Evolutionary conservation across 2,113 vertebrate genomes (phyloP).

Genomic region (Symphodus melops): DNA sequence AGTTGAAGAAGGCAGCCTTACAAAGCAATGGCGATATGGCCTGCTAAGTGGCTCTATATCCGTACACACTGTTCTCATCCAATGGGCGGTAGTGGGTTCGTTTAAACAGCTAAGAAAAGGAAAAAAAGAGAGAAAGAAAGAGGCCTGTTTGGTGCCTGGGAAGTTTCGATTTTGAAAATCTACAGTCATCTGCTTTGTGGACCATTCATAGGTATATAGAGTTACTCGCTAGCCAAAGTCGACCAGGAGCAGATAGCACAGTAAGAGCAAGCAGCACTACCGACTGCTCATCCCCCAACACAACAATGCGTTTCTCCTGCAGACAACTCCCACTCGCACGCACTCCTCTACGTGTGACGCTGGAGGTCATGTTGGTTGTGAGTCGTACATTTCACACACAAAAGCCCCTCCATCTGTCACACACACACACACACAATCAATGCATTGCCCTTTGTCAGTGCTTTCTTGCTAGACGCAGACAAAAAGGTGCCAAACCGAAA

Average conservation of each 20-base stretch:
- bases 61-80: constrained; percentile 82
- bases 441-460: constrained; percentile 38
- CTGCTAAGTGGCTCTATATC: constrained; percentile 77
- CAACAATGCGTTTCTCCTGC: constrained; percentile 83
- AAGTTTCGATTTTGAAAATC: constrained; percentile 11
- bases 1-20: constrained; percentile 63
- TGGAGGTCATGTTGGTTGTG: constrained; percentile 72
- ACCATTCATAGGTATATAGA: constrained; percentile 51
- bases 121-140: not conserved
- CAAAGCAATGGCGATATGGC: constrained; percentile 79
- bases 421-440: too few species aligned
- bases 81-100: constrained; percentile 57
- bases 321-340: constrained; percentile 83
- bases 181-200: constrained; percentile 40
- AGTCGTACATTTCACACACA: constrained; percentile 69
- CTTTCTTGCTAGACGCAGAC: constrained; percentile 9
- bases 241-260: constrained; percentile 46
- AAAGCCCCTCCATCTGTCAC: constrained; percentile 79
- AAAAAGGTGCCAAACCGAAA: constrained; percentile 44
- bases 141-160: constrained; percentile 24
- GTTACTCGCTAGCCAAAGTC: constrained; percentile 54
- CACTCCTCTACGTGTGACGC: constrained; percentile 73
- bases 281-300: constrained; percentile 81
- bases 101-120: constrained; percentile 27
- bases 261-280: constrained; percentile 41